Conservation (phyloP, 2,113 vertebrate species). For the Poecile atricapillus region DNA sequence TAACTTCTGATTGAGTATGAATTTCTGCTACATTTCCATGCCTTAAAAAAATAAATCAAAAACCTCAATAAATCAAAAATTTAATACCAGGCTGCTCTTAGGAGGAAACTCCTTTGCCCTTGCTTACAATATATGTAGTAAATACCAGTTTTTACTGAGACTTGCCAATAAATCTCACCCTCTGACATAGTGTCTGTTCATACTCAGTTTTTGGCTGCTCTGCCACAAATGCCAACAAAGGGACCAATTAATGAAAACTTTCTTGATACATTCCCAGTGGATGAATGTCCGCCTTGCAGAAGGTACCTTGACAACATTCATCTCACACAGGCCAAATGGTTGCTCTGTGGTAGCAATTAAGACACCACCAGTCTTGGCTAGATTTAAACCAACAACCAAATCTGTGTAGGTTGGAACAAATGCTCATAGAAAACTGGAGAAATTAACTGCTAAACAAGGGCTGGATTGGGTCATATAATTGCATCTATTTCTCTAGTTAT, state of each 20-base stretch:
- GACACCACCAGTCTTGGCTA: constrained; percentile 57
- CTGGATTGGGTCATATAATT: background rate
- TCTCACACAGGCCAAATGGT: constrained; percentile 51
- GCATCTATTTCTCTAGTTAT: background rate
- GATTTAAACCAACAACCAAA: constrained; percentile 64
- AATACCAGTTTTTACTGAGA: constrained; percentile 23
- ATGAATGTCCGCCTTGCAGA: constrained; percentile 64
- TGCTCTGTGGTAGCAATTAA: constrained; percentile 66
- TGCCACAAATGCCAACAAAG: constrained; percentile 64
- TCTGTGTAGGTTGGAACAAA: constrained; percentile 38
- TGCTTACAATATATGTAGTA: constrained; percentile 19
- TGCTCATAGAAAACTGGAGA: constrained; percentile 17
- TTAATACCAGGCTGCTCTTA: background rate
- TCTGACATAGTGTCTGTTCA: constrained; percentile 56
- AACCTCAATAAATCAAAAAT: background rate
- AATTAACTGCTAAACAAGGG: constrained; percentile 27
- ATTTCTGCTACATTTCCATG: background rate
- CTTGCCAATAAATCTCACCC: constrained; percentile 59
- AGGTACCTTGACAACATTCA: constrained; percentile 62
- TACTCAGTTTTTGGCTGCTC: constrained; percentile 53
- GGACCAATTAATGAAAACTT: constrained; percentile 71
- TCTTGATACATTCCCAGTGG: constrained; percentile 63
- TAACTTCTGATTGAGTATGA: background rate
- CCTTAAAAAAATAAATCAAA: background rate
- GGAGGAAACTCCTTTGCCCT: background rate